Percentiles rank a stretch among this genome's conserved stretches.
phyloP scores from a whole-genome alignment of 2,113 vertebrate species.

The Galbula dea region DNA sequence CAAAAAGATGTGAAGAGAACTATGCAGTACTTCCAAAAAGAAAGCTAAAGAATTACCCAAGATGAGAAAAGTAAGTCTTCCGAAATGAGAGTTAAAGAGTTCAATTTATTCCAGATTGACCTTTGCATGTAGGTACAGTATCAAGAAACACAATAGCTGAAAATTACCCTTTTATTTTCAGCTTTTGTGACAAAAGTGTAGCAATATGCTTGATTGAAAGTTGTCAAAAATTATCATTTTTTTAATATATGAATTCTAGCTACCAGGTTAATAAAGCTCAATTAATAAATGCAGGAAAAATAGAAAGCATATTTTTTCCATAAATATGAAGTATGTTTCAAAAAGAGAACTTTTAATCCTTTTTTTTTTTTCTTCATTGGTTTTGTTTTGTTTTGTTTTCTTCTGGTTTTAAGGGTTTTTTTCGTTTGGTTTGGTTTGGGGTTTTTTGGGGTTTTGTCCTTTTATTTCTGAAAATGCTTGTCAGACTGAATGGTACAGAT shows the following conservation, averaged over 20 bases:
- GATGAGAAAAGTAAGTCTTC: not conserved
- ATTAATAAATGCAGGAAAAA: not conserved
- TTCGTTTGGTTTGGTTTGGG: not conserved
- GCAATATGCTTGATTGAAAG: not conserved
- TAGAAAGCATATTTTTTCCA: not conserved
- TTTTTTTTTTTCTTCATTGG: too few relatives aligned
- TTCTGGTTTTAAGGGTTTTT: not conserved
- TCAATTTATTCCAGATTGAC: not conserved
- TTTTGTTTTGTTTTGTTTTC: not conserved
- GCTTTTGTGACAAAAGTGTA: not conserved
- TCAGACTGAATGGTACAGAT: not conserved
- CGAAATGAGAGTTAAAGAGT: not conserved
- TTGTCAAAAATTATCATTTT: not conserved
- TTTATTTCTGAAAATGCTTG: not conserved
- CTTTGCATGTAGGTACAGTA: not conserved
- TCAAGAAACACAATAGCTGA: not conserved
- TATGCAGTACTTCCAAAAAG: not conserved
- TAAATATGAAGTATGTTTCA: not conserved
- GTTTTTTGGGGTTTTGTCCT: not conserved
- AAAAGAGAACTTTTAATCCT: not conserved
- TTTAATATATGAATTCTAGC: not conserved
- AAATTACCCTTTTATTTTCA: not conserved
- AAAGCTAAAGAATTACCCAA: not conserved
- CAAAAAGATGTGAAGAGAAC: not conserved
- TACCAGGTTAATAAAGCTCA: not conserved